Conservation (phyloP, 2,797 vertebrate species). For the Antrozous pallidus region DNA sequence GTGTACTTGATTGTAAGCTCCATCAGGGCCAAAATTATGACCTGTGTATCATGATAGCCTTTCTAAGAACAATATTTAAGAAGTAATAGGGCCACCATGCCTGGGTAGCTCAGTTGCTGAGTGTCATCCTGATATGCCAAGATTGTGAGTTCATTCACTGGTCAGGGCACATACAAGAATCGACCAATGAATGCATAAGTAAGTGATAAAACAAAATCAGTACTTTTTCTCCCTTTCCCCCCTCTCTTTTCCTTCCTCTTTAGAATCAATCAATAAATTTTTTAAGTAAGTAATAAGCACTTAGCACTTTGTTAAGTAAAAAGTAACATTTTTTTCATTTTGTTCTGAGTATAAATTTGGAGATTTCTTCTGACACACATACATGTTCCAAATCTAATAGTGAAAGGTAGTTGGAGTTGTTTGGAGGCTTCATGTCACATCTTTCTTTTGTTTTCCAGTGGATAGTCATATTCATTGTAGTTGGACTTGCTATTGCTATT, state of each 20-base stretch:
- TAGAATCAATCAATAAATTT: background rate
- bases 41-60: slow-evolving; percentile 1
- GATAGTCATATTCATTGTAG: slow-evolving; percentile 16
- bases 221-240: background rate
- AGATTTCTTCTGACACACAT: background rate
- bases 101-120: background rate
- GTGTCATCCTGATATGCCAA: background rate
- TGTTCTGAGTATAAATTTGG: slow-evolving; percentile 6
- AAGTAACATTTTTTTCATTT: background rate
- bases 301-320: background rate
- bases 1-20: slow-evolving; percentile 11
- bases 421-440: background rate
- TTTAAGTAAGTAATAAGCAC: background rate
- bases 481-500: slow-evolving; percentile 21
- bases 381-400: background rate
- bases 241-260: background rate
- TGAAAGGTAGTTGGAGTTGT: background rate
- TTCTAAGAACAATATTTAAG: background rate
- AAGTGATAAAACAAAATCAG: background rate
- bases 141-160: background rate
- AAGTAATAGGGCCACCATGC: background rate
- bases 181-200: background rate
- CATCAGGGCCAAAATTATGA: background rate
- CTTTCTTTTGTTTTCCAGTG: slow-evolving; percentile 10
- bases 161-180: background rate